Base-by-base conservation (phyloP, 2,797 vertebrate genomes). In the Pangasius larnaudii region DNA sequence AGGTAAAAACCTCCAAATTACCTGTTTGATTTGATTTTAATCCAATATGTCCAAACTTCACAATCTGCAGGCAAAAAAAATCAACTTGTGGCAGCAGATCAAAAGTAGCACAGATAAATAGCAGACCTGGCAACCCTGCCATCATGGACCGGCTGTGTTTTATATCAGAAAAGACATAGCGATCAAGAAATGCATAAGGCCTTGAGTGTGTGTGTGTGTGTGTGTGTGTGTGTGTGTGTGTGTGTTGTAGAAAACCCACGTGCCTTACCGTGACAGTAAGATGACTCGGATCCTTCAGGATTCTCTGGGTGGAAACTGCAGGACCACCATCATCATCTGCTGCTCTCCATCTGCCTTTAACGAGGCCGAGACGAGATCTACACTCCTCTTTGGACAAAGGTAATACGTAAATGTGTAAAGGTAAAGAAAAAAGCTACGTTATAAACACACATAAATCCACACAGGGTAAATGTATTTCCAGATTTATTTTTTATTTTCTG, bases 201-300 rank as follows among this genome's bases (percentile, higher is more conserved):
- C 11, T 27, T 18, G 67, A 2, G 2, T 2, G 36, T 36, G 36
- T 36, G 33, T 36, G 33, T 42, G 19, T 24, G 69, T 13, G 69
- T 42, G 36, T n/a, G 61, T 27, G 33, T 69, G 63, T 42, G 19
- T 24, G 69, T 13, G 69, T n/a, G 24, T 33, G 27, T 86, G 65
- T 82, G 33, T 65, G 87, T 42, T 4, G 5, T 75, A 99, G 98
- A 99, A 99, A 97, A 96, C 92, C 36, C 98, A 99, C 0, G 98
- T 99, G 67, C 97, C 96, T 0, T 97, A 97, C 90, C 93, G 97
- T 90, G 98, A 99, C 95, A 99, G 98, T 92, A 99, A 99, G 94
- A 99, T 99, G 98, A 99, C 98, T 0, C 94, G 98, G 39, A 98
- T 99, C 93, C 97, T 99, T 80, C 98, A 99, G 94, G 98, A 99